Conservation (phyloP, 2,888 invertebrate genomes). For the Aphodius granarius region DNA sequence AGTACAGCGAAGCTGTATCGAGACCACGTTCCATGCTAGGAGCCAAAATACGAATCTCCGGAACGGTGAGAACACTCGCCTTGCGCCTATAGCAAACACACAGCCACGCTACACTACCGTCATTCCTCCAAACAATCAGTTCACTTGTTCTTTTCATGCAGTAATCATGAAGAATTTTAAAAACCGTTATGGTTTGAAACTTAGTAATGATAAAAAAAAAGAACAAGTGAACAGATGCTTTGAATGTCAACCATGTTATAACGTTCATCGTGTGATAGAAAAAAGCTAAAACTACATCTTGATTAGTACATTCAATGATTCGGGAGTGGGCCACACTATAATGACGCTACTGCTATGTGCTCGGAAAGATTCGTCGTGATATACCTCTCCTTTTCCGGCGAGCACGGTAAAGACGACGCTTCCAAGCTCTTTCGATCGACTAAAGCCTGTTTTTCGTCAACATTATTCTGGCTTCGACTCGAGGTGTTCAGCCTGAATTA, state of each 20-base stretch:
- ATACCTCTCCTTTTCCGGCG: constrained; percentile 49
- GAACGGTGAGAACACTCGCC: constrained; percentile 73
- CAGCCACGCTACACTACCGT: constrained; percentile 36
- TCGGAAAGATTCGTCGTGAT: constrained; percentile 10
- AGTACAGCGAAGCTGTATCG: constrained; percentile 57
- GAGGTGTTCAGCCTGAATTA: background rate
- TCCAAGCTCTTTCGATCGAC: constrained; percentile 36
- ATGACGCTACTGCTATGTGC: background rate
- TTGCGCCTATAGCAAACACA: constrained; percentile 62
- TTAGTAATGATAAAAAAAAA: background rate
- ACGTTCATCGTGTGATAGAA: background rate
- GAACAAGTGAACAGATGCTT: background rate
- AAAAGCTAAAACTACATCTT: background rate
- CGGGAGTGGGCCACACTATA: background rate
- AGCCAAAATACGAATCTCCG: constrained; percentile 81
- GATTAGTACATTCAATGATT: background rate
- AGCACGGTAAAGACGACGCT: constrained; percentile 42
- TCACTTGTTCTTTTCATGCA: background rate
- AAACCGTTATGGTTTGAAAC: background rate
- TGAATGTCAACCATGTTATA: background rate
- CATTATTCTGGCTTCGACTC: background rate
- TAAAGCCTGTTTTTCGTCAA: constrained; percentile 42
- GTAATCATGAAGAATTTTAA: background rate
- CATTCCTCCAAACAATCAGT: constrained; percentile 15
- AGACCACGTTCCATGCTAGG: constrained; percentile 80